A percentile compares a stretch with the other conserved stretches of the same genome.
phyloP scores from a whole-genome alignment of 2,888 invertebrate genomes.

The Ceraclea dissimilis region DNA sequence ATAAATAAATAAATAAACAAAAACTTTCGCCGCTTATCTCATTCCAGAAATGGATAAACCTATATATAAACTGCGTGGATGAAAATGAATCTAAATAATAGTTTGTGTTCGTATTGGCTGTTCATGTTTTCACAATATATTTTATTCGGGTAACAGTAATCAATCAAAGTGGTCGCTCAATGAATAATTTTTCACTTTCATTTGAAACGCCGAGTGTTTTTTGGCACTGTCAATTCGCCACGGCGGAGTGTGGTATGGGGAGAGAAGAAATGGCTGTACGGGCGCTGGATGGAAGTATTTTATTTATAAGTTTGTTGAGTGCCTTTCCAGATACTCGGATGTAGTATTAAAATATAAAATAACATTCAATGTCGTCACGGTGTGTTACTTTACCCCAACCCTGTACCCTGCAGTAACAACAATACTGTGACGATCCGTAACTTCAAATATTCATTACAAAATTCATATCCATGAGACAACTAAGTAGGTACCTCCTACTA shows the following conservation, averaged over 20 bases:
- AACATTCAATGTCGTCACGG: slow-evolving; percentile 26
- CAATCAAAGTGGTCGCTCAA: slow-evolving; percentile 2
- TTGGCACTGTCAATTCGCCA: background rate
- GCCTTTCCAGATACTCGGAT: slow-evolving; percentile 34
- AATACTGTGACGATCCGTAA: too few species aligned
- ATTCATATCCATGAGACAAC: too few species aligned
- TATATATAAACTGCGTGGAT: too few species aligned
- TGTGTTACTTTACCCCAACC: slow-evolving; percentile 15
- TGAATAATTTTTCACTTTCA: slow-evolving; percentile 5
- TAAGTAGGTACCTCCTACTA: too few species aligned
- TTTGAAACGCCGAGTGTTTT: background rate
- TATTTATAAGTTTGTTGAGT: slow-evolving; percentile 53
- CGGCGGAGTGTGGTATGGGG: background rate
- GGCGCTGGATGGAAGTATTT: slow-evolving; percentile 30
- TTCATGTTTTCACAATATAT: too few species aligned
- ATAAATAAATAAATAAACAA: too few species aligned
- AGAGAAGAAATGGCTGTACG: background rate
- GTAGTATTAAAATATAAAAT: slow-evolving; percentile 26
- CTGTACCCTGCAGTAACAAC: background rate
- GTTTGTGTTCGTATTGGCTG: too few species aligned
- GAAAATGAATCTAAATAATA: too few species aligned
- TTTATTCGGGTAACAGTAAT: too few species aligned
- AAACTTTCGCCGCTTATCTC: too few species aligned
- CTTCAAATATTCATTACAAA: too few species aligned
- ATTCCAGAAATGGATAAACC: too few species aligned